Base-by-base conservation (phyloP, 2,113 vertebrate species). In the Centropus unirufus region DNA sequence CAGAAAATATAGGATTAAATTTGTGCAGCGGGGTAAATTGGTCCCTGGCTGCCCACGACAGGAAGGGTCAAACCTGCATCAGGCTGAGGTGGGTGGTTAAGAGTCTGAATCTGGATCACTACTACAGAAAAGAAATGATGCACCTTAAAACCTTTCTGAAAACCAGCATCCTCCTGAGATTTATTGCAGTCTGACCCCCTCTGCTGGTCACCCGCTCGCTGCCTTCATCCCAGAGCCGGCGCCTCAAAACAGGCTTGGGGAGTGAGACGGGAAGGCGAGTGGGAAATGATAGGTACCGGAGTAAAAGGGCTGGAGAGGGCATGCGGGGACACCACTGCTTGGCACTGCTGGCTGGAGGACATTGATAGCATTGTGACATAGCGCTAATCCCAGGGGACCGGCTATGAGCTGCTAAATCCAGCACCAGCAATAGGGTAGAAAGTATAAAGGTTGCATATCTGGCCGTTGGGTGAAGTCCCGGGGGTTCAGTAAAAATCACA, bases 401-500 rank as follows among this genome's bases (percentile, higher is more conserved):
- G 36, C 23, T 19, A 13, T 0, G 8, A 63, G 42, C 24, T 5
- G 3, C 44, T 79, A 39, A 59, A 61, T 32, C 27, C 34, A 32
- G 34, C 13, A 4, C 15, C 20, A 72, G 58, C 23, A 36, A 9
- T 7, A 39, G 40, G 0, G 12, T 4, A 23, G n/a, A 46, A n/a
- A 32, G 59, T 30, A 20, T 34, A 18, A 22, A 36, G 42, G 40
- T n/a, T 19, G 20, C 42, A 3, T 16, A n/a, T 47, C 97, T 0
- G 98, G 98, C 93, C 98, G 98, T 44, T 27, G 46, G 30, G 49
- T 7, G 22, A 76, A 70, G 10, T 24, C 7, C 13, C 76, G 98
- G 97, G 2, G 98, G 98, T 96, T 99, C 98, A 36, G 98, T 87
- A 81, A 98, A 98, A 76, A 98, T 74, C 2, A 98, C 98, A 87